phyloP scores from a whole-genome alignment of 2,113 vertebrate genomes.

The Phrynosoma blainvillii region DNA sequence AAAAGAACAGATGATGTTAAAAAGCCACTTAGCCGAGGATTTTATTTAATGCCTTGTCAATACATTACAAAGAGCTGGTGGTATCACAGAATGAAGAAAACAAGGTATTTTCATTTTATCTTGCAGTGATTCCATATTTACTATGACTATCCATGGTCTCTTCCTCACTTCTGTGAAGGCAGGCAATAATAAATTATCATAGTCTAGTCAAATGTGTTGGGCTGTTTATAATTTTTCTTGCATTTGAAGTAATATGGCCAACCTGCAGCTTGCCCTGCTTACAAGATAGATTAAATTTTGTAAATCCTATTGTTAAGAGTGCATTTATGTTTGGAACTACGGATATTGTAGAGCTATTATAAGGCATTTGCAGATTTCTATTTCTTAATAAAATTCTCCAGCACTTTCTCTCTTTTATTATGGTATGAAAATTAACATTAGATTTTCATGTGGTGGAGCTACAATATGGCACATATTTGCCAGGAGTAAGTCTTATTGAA shows the following conservation, averaged over 20 bases:
- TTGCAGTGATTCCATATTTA: conserved; percentile 31
- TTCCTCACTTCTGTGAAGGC: background rate
- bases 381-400: background rate
- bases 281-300: background rate
- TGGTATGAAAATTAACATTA: background rate
- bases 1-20: conserved; percentile 21
- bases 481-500: background rate
- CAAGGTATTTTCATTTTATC: conserved; percentile 12
- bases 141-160: background rate
- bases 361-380: background rate
- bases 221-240: background rate
- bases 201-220: background rate
- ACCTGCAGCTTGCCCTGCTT: background rate
- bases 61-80: background rate
- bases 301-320: background rate
- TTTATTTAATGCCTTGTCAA: conserved; percentile 19
- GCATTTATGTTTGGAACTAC: background rate
- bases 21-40: conserved; percentile 15
- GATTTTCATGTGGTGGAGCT: background rate
- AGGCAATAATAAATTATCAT: background rate
- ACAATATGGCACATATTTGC: background rate
- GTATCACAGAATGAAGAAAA: background rate
- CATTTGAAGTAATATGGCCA: background rate
- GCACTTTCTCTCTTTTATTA: background rate
- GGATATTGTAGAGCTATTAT: too few relatives aligned